Conservation (phyloP, 2,113 vertebrate species). For the Eulacestoma nigropectus region DNA sequence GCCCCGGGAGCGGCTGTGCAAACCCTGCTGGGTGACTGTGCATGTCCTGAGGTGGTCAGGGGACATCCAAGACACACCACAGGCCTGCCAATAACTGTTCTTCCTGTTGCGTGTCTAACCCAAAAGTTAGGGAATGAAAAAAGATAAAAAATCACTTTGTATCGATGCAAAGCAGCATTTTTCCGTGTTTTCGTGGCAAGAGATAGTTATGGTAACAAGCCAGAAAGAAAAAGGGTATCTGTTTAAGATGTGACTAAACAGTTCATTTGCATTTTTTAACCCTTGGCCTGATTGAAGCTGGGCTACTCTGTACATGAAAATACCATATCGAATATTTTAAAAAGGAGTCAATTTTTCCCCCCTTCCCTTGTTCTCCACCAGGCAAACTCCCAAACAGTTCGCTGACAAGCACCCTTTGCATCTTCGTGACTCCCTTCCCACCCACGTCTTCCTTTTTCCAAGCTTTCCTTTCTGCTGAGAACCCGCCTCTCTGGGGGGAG, state of each 20-base stretch:
- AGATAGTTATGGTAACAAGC: not conserved
- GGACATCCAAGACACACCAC: not conserved
- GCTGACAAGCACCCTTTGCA: not conserved
- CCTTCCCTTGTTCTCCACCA: not conserved
- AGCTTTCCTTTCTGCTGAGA: not conserved
- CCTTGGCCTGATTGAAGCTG: not conserved
- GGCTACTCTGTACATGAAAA: not conserved
- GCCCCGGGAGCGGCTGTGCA: fast-evolving
- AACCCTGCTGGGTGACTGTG: not conserved
- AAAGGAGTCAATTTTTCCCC: fast-evolving
- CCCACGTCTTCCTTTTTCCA: not conserved
- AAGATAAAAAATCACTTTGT: not conserved
- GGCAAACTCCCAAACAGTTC: not conserved
- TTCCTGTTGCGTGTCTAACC: not conserved
- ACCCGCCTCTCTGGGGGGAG: not conserved
- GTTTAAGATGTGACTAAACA: not conserved
- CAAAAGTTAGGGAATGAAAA: fast-evolving
- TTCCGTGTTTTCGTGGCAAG: not conserved
- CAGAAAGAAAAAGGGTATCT: not conserved
- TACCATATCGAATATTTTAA: not conserved
- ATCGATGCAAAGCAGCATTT: not conserved
- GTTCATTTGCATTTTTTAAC: not conserved
- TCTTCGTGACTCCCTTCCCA: not conserved
- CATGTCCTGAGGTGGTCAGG: fast-evolving
- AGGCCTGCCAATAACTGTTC: not conserved